These are phyloP conservation scores for Syngnathus floridae DNA, from an alignment of 2,113 vertebrate genomes.

Conservation along the genomic window DNA sequence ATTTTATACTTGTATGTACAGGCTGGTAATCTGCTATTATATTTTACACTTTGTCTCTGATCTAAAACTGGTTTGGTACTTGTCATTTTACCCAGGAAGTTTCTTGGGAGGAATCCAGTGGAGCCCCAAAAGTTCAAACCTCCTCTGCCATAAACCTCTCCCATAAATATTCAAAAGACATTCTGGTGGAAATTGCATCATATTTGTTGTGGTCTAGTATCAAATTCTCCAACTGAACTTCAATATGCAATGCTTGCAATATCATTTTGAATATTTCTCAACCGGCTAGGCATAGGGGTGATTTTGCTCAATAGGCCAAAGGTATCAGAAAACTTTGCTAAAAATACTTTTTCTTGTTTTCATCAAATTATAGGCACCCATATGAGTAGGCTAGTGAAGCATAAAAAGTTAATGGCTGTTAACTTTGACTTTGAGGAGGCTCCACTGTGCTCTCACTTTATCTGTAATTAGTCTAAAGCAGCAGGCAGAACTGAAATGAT, in stretches of 20 bases:
- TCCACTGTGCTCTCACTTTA: neutral
- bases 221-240: neutral
- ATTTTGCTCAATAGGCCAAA: neutral
- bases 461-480: neutral
- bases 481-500: neutral
- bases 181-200: neutral
- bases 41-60: neutral
- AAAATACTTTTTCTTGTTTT: neutral
- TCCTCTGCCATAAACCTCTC: neutral
- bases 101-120: neutral
- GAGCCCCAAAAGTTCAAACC: neutral
- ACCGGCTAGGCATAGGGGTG: neutral
- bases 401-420: neutral
- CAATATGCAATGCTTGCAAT: neutral
- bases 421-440: neutral
- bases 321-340: neutral
- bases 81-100: neutral
- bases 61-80: neutral
- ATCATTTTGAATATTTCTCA: neutral
- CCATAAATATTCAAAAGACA: too few species aligned
- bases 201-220: neutral
- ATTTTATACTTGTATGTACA: slow-evolving; percentile 46
- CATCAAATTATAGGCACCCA: neutral
- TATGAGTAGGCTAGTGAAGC: neutral
- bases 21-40: slow-evolving; percentile 28